Evolutionary conservation across 2,888 invertebrate species (phyloP), one percentile per base, ranked within the genome.

Genomic region (Acronicta psi): DNA sequence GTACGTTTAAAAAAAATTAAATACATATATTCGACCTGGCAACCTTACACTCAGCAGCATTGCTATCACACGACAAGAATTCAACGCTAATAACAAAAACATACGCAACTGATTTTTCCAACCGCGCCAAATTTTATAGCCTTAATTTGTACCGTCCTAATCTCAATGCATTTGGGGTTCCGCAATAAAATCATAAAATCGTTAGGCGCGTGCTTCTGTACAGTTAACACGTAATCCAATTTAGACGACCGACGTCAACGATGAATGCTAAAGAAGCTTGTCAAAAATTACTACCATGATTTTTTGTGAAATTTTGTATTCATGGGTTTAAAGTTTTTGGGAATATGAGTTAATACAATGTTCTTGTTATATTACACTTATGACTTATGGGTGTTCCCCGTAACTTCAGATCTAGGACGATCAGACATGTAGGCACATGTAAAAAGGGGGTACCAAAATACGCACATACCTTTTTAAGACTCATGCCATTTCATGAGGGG

Each of bases 171-270:
- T 88, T 90, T 83, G 76, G 84, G 82, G 84, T 73, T 72, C 79
- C 79, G 82, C 87, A 88, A 88, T 91, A 89, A 90, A 89, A 91
- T 91, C 85, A 91, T 91, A 89, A 93, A 93, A 90, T 82, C 86
- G 84, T 90, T 88, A 77, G 69, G 76, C 73, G 79, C 80, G 77
- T 75, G 75, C 81, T 77, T 78, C 81, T 75, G 81, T 78, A 81
- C 87, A 85, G 86, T 90, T 89, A 86, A 82, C 89, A 84, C 85
- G 88, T 93, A 93, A 93, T 93, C 93, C 92, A 93, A 93, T 93
- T 93, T 92, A 81, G 83, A 71, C 78, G 82, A 76, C 76, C 83
- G 85, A 81, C 86, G 78, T 79, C 80, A 80, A 58, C 83, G 79
- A 84, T 89, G 90, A 91, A 91, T 92, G 88, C 79, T 90, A 89